phyloP scores from a whole-genome alignment of 1,140 invertebrate genomes.

The Leptinotarsa texana region DNA sequence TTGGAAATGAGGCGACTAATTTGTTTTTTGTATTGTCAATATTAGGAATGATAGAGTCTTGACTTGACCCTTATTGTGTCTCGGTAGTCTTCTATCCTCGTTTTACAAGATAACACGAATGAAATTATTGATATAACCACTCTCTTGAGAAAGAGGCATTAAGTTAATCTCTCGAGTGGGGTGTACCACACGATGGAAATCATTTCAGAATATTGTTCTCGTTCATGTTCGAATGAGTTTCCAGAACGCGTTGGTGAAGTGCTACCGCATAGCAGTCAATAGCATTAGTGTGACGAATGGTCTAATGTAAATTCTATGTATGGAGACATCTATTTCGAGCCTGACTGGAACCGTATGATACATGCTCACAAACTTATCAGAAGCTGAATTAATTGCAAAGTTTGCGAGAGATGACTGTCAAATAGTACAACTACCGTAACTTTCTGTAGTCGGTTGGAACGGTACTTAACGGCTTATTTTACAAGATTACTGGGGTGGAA shows the following conservation, averaged over 20 bases:
- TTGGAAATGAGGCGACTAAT: too few relatives aligned
- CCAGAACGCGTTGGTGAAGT: not conserved
- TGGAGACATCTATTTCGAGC: not conserved
- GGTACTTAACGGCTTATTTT: not conserved
- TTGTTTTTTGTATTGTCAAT: too few relatives aligned
- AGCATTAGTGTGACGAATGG: not conserved
- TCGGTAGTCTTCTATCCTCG: too few relatives aligned
- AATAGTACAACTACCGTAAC: not conserved
- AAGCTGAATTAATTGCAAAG: not conserved
- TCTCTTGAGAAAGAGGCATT: too few relatives aligned
- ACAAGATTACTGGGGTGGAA: too few relatives aligned
- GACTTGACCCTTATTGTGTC: too few relatives aligned
- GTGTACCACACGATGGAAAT: not conserved
- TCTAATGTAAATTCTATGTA: constrained; percentile 11
- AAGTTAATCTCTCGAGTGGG: not conserved
- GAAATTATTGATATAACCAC: too few relatives aligned
- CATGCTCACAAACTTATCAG: not conserved
- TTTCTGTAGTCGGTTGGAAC: not conserved
- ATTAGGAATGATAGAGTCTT: too few relatives aligned
- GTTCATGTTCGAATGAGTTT: not conserved
- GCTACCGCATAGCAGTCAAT: not conserved
- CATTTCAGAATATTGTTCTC: not conserved
- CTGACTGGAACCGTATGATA: not conserved
- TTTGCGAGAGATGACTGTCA: not conserved
- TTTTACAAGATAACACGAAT: too few relatives aligned